Evolutionary conservation across 2,888 invertebrate genomes (phyloP), one percentile per base, ranked within the genome.

Genomic region (Parochlus steinenii): DNA sequence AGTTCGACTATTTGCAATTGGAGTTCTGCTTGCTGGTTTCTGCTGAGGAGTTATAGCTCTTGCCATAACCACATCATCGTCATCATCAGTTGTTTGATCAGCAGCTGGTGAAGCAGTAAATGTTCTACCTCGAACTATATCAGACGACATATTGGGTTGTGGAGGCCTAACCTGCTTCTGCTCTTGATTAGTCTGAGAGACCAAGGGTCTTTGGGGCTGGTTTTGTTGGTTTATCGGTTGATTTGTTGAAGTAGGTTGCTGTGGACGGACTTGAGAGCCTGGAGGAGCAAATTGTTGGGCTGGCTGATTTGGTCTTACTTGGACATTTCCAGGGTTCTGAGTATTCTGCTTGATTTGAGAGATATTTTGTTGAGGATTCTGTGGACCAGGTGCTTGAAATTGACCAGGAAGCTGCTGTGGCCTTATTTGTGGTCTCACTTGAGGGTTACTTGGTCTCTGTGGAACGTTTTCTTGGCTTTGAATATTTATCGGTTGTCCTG

Each of bases 1-100:
- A 11, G 3, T 11, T 24, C 4, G 12, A 24, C 14, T n/a, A 11
- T n/a, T 15, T 30, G 16, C 22, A 27, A 17, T 8, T 27, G 34
- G 20, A 18, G 29, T n/a, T 29, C 14, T 8, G 10, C 14, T 27
- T 18, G 18, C 10, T 19, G 18, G 3, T 16, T 18, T n/a, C n/a
- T 26, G 18, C n/a, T 26, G 26, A 12, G 59, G 57, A 4, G 57
- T 56, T 10, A 52, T 46, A 4, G 56, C 54, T 39, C 51, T 54
- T 8, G 57, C 59, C 47, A 58, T 53, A 36, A 58, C 45, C 18
- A 56, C 56, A 42, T 58, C 58, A 44, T 56, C 56, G 22, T 58
- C 58, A 39, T 58, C 56, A 23, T 55, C 56, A 34, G 12, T 16
- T 26, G 20, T 16, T n/a, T 26, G 31, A 36, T 19, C 18, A 14